These are phyloP conservation scores for Aphis gossypii DNA, from an alignment of 1,140 invertebrate genomes.

Conservation along the genomic window DNA sequence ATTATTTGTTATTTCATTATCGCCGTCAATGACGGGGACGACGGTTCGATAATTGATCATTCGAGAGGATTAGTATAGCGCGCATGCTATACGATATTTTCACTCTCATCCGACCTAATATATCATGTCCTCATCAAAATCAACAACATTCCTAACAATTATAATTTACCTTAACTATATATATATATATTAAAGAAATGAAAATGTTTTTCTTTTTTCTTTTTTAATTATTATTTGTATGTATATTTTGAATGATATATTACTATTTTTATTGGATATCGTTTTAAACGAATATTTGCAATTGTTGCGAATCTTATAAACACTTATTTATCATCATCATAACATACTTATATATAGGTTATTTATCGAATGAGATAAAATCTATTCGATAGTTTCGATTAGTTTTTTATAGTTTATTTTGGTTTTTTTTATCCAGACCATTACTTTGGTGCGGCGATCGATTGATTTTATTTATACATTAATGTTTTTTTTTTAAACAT, in stretches of 20 bases:
- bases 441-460: not conserved
- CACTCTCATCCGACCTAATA: too few relatives aligned
- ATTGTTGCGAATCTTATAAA: not conserved
- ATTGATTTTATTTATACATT: not conserved
- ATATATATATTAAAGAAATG: not conserved
- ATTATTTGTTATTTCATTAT: not conserved
- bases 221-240: not conserved
- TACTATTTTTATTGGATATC: not conserved
- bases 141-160: slow-evolving; percentile 49
- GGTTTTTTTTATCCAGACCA: not conserved
- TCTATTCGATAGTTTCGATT: not conserved
- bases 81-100: not conserved
- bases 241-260: slow-evolving; percentile 19
- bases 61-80: not conserved
- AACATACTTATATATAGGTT: not conserved
- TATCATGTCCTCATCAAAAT: not conserved
- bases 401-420: not conserved
- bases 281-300: not conserved
- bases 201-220: not conserved
- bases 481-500: not conserved
- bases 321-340: not conserved
- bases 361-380: not conserved
- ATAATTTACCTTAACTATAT: slow-evolving; percentile 8
- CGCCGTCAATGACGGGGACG: not conserved
- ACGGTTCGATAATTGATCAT: not conserved